Base-by-base conservation (phyloP, 30 jellyfish, hydroid and myxozoan genomes). In the Nemopilema nomurai region DNA sequence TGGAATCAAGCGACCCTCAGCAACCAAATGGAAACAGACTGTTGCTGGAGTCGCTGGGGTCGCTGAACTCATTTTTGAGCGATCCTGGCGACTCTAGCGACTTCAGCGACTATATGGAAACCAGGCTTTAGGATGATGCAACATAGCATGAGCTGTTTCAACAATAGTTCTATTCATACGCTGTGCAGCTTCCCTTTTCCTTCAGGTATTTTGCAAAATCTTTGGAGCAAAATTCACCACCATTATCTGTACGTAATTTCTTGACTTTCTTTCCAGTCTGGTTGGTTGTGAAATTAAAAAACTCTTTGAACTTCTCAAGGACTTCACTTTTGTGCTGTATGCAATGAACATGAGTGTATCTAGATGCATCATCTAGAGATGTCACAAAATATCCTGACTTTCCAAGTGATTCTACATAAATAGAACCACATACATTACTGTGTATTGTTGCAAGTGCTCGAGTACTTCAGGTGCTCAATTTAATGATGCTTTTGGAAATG, bases 361-460 rank as follows among this genome's bases (percentile, higher is more conserved):
- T 9, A n/a, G 90, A 81, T 18, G 25, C 53, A 72, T 50, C 85
- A 27, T 41, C 84, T 28, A 72, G 29, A 8, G 71, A 83, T 16
- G 75, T 76, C 21, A 70, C 69, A 21, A 82, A 82, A 82, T 65
- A 65, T 28, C 67, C 25, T 26, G 80, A 28, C 64, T 53, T 51
- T 79, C 78, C 82, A 26, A 57, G 53, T 22, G 82, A 62, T 18
- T 22, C 26, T 13, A 29, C 72, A 65, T 25, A 1, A 49, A 79
- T 62, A 25, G 89, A 82, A 8, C 89, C 89, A 79, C 89, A 80
- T 4, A 80, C 90, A 80, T 80, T 83, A 67, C 82, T 28, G 51
- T 80, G 83, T 28, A 80, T 50, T 49, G 49, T 51, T 74, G 71
- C 49, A 22, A 74, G 50, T 16, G 49, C 72, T 74, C 49, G 16